Conservation (phyloP, 2,888 invertebrate species). For the Cremastinae sp. region DNA sequence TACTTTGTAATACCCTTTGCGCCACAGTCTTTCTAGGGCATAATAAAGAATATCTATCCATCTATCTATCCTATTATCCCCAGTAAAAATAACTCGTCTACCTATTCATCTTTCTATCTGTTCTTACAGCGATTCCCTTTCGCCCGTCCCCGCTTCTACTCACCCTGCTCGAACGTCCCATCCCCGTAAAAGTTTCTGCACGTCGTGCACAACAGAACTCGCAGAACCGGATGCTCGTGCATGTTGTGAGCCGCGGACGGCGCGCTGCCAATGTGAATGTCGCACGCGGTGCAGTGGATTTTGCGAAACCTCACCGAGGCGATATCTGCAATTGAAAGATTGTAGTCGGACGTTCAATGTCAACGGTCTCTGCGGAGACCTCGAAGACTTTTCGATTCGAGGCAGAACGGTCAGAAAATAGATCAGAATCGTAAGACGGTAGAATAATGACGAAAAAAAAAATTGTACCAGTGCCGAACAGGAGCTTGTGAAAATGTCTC, state of each 20-base stretch:
- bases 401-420: too few relatives aligned
- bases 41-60: too few relatives aligned
- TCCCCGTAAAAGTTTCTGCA: slow-evolving; percentile 91
- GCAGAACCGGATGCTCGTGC: slow-evolving; percentile 87
- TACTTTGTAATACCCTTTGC: too few relatives aligned
- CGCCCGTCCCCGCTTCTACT: neutral
- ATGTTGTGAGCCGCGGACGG: slow-evolving; percentile 84
- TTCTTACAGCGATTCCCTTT: neutral
- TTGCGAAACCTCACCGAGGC: slow-evolving; percentile 83
- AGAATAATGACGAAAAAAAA: neutral
- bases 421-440: neutral
- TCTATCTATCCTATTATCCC: too few relatives aligned
- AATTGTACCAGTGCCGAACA: slow-evolving; percentile 74
- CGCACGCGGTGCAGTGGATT: slow-evolving; percentile 89
- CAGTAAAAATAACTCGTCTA: too few relatives aligned
- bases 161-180: slow-evolving; percentile 89
- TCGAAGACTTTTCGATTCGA: neutral
- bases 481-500: slow-evolving; percentile 71
- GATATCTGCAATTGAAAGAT: slow-evolving; percentile 79
- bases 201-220: slow-evolving; percentile 87
- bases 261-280: slow-evolving; percentile 88
- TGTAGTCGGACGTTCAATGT: neutral
- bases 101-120: slow-evolving; percentile 1
- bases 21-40: too few relatives aligned
- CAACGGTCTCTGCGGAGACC: too few relatives aligned